Evolutionary conservation across 2,113 vertebrate species (phyloP), one percentile per base, ranked within the genome.

Genomic region (Calyptommatus sinebrachiatus): DNA sequence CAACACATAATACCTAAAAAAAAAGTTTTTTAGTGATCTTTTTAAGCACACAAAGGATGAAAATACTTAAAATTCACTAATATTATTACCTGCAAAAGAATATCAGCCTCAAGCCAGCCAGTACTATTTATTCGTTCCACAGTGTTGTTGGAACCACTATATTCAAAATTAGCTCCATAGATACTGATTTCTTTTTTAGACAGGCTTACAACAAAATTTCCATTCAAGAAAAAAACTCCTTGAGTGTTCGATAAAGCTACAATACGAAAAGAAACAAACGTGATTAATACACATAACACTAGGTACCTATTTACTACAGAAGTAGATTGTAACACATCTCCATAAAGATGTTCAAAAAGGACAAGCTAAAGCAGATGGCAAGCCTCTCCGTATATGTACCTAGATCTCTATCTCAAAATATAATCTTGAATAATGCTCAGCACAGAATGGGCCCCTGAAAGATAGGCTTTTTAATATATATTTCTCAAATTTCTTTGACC

Each of bases 171-270:
- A 11, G 94, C 94, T 92, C 97, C 97, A 89, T 96, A 95, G 78
- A 98, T 88, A 83, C 86, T 95, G 89, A 99, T 95, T 95, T 98
- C 97, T 92, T 95, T 97, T 93, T 97, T 99, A 90, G 97, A 97
- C 96, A 97, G 97, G 94, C 96, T 97, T 88, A 99, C 98, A 92
- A 99, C 96, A 92, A 98, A 99, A 95, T 99, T 97, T 84, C 98
- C 98, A 88, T 99, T 99, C 86, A 99, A 94, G 73, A 99, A 92
- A 83, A 96, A 97, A 91, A 97, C 97, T 83, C 97, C 97, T 46
- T 95, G 95, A 87, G 91, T 88, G 86, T 98, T 97, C 77, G 97
- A 98, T 87, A 99, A 94, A 35, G 98, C 98, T 99, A 88, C 75
- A 45, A 89, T 75, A 63, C 78, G 48, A 81, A 85, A 73, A 82